Percentiles rank a stretch among this genome's conserved stretches.
These are phyloP conservation scores for Euzetes globulus DNA, from an alignment of 2,888 invertebrate genomes.

Conservation along the genomic window DNA sequence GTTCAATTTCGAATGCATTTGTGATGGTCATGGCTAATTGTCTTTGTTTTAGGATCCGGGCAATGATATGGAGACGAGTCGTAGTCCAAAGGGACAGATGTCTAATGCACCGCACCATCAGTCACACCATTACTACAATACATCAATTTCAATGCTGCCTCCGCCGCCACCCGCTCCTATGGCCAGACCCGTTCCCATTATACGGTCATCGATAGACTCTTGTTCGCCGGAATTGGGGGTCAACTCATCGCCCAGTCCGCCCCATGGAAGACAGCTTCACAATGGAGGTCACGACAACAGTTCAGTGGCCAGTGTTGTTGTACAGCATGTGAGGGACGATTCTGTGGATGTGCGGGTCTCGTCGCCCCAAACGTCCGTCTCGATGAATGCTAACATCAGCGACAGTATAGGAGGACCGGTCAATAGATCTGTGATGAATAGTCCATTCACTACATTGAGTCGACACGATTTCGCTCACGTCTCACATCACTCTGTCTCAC, in stretches of 20 bases:
- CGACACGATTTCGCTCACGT: constrained; percentile 75
- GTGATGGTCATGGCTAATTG: not conserved
- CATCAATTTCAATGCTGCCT: constrained; percentile 79
- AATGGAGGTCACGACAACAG: not conserved
- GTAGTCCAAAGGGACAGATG: constrained; percentile 20
- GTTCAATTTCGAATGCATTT: not conserved
- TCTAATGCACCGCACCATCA: constrained; percentile 18
- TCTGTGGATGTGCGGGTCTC: not conserved
- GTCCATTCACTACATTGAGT: constrained; percentile 48
- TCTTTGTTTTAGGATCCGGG: not conserved
- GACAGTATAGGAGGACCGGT: constrained; percentile 35
- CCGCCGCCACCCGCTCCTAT: constrained; percentile 76
- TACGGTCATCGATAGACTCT: constrained; percentile 66
- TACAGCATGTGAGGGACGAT: constrained; percentile 6
- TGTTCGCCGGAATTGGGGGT: not conserved
- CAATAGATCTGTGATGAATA: constrained; percentile 48
- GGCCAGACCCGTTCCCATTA: constrained; percentile 92
- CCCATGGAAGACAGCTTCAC: not conserved
- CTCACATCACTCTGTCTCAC: constrained; percentile 24
- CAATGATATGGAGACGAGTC: not conserved
- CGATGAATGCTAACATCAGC: not conserved
- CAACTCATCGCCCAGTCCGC: constrained; percentile 13
- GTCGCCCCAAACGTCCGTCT: not conserved
- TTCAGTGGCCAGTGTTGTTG: constrained; percentile 1
- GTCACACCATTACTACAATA: constrained; percentile 50